phyloP scores from a whole-genome alignment of 2,888 invertebrate species.

The Petrolisthes manimaculis region DNA sequence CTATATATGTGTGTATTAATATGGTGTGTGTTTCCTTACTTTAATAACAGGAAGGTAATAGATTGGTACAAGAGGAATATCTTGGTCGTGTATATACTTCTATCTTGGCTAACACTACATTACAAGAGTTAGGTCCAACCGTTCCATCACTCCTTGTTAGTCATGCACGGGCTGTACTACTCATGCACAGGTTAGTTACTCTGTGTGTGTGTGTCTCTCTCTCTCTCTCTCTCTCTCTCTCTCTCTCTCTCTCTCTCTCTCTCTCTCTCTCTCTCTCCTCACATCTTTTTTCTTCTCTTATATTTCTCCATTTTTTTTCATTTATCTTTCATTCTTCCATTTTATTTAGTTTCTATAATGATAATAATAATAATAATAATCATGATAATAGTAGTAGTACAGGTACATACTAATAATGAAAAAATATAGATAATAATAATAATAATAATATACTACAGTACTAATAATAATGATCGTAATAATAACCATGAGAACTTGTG shows the following conservation, averaged over 20 bases:
- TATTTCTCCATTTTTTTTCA: not conserved
- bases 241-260: too few species aligned
- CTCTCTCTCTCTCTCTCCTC: too few species aligned
- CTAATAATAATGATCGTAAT: too few species aligned
- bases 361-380: too few species aligned
- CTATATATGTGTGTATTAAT: not conserved
- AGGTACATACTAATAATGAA: too few species aligned
- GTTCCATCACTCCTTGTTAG: slow-evolving; percentile 85
- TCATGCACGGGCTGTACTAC: slow-evolving; percentile 87
- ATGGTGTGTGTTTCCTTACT: not conserved
- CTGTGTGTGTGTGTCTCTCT: too few species aligned
- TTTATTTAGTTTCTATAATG: not conserved
- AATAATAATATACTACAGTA: too few species aligned
- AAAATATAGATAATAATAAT: too few species aligned
- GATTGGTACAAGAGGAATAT: slow-evolving; percentile 91
- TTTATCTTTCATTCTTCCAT: not conserved
- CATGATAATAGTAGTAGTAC: too few species aligned
- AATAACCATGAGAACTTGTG: not conserved
- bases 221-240: too few species aligned
- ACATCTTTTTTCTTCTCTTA: too few species aligned
- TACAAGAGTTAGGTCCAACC: slow-evolving; percentile 82
- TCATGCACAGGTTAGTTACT: slow-evolving; percentile 78
- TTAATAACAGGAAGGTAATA: slow-evolving; percentile 81
- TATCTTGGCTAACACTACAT: slow-evolving; percentile 81
- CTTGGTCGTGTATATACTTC: slow-evolving; percentile 87